Percentiles rank a stretch among this genome's conserved stretches.
phyloP scores from a whole-genome alignment of 2,797 vertebrate genomes.

The Coluber constrictor region DNA sequence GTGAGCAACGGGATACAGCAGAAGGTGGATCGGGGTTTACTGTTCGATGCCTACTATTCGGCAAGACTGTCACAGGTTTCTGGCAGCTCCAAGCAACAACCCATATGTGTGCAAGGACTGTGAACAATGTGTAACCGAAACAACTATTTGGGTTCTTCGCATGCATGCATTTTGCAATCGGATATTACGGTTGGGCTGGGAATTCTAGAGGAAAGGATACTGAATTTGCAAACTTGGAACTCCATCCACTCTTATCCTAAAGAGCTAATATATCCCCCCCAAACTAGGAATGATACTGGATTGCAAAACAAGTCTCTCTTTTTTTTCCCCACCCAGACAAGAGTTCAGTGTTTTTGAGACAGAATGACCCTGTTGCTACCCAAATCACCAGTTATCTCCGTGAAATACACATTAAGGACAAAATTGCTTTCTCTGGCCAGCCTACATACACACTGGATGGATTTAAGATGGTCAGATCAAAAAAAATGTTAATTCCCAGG shows the following conservation, averaged over 20 bases:
- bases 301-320: background rate
- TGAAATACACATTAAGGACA: background rate
- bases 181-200: background rate
- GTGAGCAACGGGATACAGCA: background rate
- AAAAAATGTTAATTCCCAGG: background rate
- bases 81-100: background rate
- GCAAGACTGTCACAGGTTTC: background rate
- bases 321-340: fast-evolving
- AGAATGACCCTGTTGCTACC: background rate
- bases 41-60: background rate
- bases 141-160: background rate
- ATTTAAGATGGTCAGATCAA: background rate
- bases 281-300: background rate
- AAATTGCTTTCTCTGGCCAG: too few relatives aligned
- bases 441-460: background rate
- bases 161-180: background rate
- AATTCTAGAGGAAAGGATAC: background rate
- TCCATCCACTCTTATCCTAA: background rate
- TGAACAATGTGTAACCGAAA: background rate
- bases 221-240: background rate
- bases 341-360: background rate
- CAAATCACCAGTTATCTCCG: background rate
- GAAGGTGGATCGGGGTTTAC: background rate
- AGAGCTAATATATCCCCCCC: background rate
- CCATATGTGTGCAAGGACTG: background rate